Evolutionary conservation across 1,140 invertebrate genomes (phyloP), one percentile per base, ranked within the genome.

Genomic region (Drosophila sulfurigaster): DNA sequence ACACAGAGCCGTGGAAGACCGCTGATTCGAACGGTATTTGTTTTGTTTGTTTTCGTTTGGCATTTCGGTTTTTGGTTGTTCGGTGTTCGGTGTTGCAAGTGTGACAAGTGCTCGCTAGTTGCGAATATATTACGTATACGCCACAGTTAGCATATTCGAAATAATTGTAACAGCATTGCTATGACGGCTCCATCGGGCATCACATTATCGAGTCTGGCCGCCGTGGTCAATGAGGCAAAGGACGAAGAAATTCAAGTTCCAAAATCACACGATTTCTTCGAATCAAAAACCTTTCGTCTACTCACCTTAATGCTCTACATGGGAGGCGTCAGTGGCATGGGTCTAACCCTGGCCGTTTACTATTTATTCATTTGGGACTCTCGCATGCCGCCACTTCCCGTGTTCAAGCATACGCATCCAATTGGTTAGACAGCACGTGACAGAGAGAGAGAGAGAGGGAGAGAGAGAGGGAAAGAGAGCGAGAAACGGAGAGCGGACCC

Each of bases 331-430:
- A 82, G 82, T 20, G 91, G 91, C 54, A 77, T 92, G 73, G 91
- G 91, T 1, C 67, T 92, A 7, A 68, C 89, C 2, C 56, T 92
- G 65, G 91, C 91, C 10, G 74, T 91, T n/a, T 92, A 91, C 49
- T 88, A 92, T 66, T 70, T 92, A 0, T 92, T 92, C 56, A 91
- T 92, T 32, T 92, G 91, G 91, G 91, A 92, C 25, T 92, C 91
- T 1, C 75, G 89, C 15, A 92, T 92, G 91, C 91, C 91, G 41
- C 88, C 91, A 4, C 62, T 92, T 56, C 91, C 91, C 46, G 71
- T 92, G 16, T 92, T 91, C 68, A 92, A 92, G 78, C 91, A 92
- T 49, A 82, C 87, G 58, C 91, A 92, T 79, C 91, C 91, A n/a
- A 91, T 89, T 60, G 91, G 91, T 43, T 92, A 92, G 56, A 7